Conservation (phyloP, 2,113 vertebrate genomes). For the Thunnus thynnus region DNA sequence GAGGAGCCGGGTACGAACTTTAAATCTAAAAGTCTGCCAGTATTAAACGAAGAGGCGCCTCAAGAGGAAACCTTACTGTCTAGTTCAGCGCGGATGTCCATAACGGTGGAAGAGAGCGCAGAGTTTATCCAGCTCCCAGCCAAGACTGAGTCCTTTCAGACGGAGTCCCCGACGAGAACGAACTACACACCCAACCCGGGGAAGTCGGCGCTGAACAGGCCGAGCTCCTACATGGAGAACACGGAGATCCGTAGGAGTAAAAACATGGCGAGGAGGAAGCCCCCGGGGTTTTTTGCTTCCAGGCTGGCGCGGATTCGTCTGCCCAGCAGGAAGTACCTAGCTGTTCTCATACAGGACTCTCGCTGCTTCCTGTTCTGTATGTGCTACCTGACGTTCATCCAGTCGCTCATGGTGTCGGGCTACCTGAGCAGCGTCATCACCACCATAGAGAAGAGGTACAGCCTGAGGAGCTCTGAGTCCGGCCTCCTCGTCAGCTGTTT, state of each 20-base stretch:
- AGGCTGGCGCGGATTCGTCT: slow-evolving; percentile 71
- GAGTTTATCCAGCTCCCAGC: slow-evolving; percentile 67
- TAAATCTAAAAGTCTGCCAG: slow-evolving; percentile 88
- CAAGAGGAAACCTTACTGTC: slow-evolving; percentile 69
- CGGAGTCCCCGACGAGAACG: slow-evolving; percentile 59
- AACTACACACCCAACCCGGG: slow-evolving; percentile 71
- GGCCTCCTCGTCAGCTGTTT: slow-evolving; percentile 99
- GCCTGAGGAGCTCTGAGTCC: slow-evolving; percentile 95
- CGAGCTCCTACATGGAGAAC: slow-evolving; percentile 75
- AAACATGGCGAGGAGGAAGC: slow-evolving; percentile 54
- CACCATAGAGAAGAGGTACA: slow-evolving; percentile 98
- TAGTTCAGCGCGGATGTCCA: slow-evolving; percentile 65
- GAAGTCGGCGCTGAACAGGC: slow-evolving; percentile 76
- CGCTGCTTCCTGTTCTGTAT: slow-evolving; percentile 89
- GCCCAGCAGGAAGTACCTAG: slow-evolving; percentile 84
- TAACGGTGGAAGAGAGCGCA: slow-evolving; percentile 64
- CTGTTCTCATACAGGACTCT: slow-evolving; percentile 89
- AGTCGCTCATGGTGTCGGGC: slow-evolving; percentile 98
- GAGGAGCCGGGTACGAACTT: slow-evolving; percentile 68
- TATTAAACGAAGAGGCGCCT: slow-evolving; percentile 78
- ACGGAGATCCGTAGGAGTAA: slow-evolving; percentile 64
- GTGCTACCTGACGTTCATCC: slow-evolving; percentile 85
- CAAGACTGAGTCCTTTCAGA: slow-evolving; percentile 59
- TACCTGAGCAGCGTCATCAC: slow-evolving; percentile 99
- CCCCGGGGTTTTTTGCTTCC: slow-evolving; percentile 73